phyloP scores from a whole-genome alignment of 2,113 vertebrate species.

The Spilogale gracilis region DNA sequence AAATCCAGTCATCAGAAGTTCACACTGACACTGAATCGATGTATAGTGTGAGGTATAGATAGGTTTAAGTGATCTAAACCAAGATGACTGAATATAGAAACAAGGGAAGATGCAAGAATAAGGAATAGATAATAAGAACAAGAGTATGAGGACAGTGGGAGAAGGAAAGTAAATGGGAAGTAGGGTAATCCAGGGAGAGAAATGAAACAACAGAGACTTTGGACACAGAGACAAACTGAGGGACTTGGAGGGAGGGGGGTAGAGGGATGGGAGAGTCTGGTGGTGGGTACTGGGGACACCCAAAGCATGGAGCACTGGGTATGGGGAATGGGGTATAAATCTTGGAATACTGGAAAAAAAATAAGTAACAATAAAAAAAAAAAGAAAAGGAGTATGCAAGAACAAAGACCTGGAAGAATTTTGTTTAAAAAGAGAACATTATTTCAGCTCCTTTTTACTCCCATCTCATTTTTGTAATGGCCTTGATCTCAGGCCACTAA shows the following conservation, averaged over 20 bases:
- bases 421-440: background rate
- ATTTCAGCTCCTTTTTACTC: background rate
- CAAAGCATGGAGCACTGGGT: too few relatives aligned
- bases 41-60: background rate
- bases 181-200: too few relatives aligned
- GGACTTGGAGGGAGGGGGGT: too few relatives aligned
- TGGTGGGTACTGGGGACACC: too few relatives aligned
- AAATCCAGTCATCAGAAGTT: background rate
- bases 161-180: too few relatives aligned
- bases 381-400: background rate
- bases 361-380: too few relatives aligned
- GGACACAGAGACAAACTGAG: too few relatives aligned
- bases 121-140: background rate
- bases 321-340: too few relatives aligned
- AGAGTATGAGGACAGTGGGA: too few relatives aligned
- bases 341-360: too few relatives aligned
- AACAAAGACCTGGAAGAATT: background rate
- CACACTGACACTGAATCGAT: background rate
- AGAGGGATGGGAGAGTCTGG: too few relatives aligned
- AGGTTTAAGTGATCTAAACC: background rate
- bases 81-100: slow-evolving; percentile 2
- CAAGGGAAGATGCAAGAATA: background rate
- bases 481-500: background rate
- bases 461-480: background rate
- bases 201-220: too few relatives aligned